Conservation (phyloP, 1,140 invertebrate species). For the Bicyclus anynana region DNA sequence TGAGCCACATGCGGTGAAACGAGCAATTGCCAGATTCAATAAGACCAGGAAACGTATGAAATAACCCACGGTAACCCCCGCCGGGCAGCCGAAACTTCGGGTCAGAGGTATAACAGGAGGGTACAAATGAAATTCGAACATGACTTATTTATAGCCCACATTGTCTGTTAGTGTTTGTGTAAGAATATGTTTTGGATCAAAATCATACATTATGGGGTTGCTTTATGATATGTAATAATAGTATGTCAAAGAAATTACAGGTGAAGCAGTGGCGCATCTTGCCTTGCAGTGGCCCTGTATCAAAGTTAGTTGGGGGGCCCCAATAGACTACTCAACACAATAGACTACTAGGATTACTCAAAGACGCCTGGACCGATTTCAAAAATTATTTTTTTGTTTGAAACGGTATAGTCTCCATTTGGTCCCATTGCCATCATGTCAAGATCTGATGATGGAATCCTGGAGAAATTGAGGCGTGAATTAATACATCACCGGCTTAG, state of each 20-base stretch:
- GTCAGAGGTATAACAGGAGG: constrained; percentile 26
- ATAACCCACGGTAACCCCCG: constrained; percentile 52
- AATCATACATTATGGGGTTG: background rate
- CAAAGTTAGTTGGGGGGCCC: no score
- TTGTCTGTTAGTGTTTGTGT: background rate
- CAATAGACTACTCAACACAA: no score
- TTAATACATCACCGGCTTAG: no score
- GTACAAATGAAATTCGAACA: constrained; percentile 22
- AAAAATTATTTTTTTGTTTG: no score
- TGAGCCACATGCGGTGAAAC: constrained; percentile 61
- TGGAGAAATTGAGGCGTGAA: no score
- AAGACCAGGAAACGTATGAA: constrained; percentile 53
- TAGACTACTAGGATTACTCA: no score
- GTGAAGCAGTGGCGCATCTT: background rate
- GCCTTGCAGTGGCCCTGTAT: no score
- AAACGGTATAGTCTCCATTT: no score
- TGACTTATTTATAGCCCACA: constrained; percentile 23
- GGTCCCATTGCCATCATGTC: no score
- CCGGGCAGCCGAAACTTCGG: constrained; percentile 41
- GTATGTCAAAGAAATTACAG: background rate
- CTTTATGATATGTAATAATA: background rate
- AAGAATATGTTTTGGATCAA: background rate
- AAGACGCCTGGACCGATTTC: no score
- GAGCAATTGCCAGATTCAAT: constrained; percentile 56
- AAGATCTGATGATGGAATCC: no score